Base-by-base conservation (phyloP, 92 coral and sea anemone genomes). In the Parazoanthus swiftii region DNA sequence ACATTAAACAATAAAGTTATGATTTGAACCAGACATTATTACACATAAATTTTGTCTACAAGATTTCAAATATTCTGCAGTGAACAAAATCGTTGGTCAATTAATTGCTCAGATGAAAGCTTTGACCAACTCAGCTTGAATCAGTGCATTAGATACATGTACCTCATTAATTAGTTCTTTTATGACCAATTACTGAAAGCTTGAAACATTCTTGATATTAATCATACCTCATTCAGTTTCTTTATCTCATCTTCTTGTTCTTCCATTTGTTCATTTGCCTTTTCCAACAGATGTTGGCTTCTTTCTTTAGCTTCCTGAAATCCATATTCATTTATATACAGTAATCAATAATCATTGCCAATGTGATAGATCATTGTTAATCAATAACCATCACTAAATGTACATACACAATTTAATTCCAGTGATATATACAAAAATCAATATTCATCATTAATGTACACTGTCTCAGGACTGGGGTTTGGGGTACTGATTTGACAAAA, bases 191-290 rank as follows among this genome's bases (percentile, higher is more conserved):
- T n/a, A n/a, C n/a, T n/a, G n/a, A n/a, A n/a, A n/a, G n/a, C n/a
- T n/a, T n/a, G n/a, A n/a, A n/a, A n/a, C n/a, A n/a, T n/a, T n/a
- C n/a, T n/a, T n/a, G n/a, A 39, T 39, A 39, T 39, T 39, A 79
- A 71, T 65, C 33, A 29, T 80, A 97, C 99, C 96, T 97, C 99
- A 90, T 97, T 97, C 33, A 95, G 92, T 85, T 97, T 97, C 90
- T 97, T 97, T 16, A 97, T 97, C 85, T 97, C 99, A 92, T 97
- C 99, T 86, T 97, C 99, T 80, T 97, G 96, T 85, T 97, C 99
- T 73, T 97, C 99, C 99, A 97, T 97, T 85, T 95, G 99, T 91
- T 93, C 97, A 85, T 95, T 93, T 10, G 99, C 99, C 73, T 97
- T 97, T 67, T 95, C 98, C 35, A 97, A 93, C 26, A 97, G 88